Conservation (phyloP, 2,888 invertebrate genomes). For the Xanthorhoe spadicearia region DNA sequence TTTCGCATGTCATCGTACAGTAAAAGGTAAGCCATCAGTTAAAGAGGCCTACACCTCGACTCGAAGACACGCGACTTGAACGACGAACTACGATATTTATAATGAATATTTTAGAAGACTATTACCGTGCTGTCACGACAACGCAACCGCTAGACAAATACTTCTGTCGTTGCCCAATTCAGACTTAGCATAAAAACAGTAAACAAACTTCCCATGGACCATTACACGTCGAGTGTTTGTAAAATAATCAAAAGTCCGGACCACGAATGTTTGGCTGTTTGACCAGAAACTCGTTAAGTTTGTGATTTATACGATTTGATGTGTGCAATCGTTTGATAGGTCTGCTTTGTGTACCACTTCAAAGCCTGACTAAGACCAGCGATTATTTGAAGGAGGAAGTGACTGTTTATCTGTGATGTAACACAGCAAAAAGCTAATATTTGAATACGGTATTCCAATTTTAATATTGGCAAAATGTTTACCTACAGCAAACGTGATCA, state of each 20-base stretch:
- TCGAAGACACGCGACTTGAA: conserved; percentile 60
- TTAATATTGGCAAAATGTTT: conserved; percentile 14
- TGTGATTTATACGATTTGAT: conserved; percentile 76
- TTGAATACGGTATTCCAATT: conserved; percentile 20
- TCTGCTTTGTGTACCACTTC: conserved; percentile 63
- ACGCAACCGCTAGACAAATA: conserved; percentile 71
- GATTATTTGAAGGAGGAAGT: conserved; percentile 43
- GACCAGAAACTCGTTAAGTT: conserved; percentile 73
- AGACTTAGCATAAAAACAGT: conserved; percentile 69
- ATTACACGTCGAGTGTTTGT: conserved; percentile 79
- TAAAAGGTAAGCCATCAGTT: conserved; percentile 51
- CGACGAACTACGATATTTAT: conserved; percentile 66
- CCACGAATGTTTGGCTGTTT: conserved; percentile 78
- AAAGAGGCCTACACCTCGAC: conserved; percentile 53
- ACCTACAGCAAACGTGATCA: background rate
- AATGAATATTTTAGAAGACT: conserved; percentile 69
- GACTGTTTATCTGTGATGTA: conserved; percentile 30
- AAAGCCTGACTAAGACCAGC: conserved; percentile 52
- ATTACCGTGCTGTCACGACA: conserved; percentile 61
- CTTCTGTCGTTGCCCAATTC: conserved; percentile 66
- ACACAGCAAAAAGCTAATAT: conserved; percentile 19
- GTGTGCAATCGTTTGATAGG: conserved; percentile 71
- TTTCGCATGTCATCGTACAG: conserved; percentile 68
- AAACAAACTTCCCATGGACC: conserved; percentile 73
- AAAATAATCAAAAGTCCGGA: conserved; percentile 74